These are phyloP conservation scores for Sitta europaea DNA, from an alignment of 2,113 vertebrate genomes.

Conservation along the genomic window DNA sequence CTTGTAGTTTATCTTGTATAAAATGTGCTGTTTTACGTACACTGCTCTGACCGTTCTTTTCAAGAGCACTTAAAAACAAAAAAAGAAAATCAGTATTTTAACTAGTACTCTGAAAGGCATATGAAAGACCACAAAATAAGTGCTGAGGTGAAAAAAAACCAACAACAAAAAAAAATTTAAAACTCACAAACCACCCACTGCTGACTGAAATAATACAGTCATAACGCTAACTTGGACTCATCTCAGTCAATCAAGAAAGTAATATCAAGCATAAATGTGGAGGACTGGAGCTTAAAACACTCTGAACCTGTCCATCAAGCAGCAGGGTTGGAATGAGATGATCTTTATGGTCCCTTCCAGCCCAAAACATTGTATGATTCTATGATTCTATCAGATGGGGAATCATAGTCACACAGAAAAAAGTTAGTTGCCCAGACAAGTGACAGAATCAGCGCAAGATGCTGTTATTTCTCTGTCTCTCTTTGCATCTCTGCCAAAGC, in stretches of 20 bases:
- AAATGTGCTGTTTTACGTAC: not conserved
- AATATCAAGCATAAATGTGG: not conserved
- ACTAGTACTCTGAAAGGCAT: not conserved
- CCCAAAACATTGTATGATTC: not conserved
- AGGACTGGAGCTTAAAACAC: not conserved
- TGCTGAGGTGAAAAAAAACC: not conserved
- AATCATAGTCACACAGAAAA: not conserved
- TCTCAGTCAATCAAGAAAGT: not conserved
- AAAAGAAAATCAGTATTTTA: not conserved
- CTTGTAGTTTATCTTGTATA: not conserved
- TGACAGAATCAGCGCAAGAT: accelerated
- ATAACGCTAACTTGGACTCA: not conserved
- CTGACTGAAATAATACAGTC: not conserved
- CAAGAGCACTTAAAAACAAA: not conserved
- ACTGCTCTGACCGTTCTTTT: not conserved
- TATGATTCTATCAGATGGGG: not conserved
- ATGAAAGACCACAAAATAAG: not conserved
- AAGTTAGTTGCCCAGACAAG: not conserved
- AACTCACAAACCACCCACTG: accelerated
- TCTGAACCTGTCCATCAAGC: not conserved
- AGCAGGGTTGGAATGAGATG: not conserved
- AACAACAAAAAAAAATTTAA: too few species aligned
- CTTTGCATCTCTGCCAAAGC: not conserved
- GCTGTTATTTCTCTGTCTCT: not conserved
- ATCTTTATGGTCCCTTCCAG: not conserved